These are phyloP conservation scores for Caenorhabditis briggsae DNA, from an alignment of 1,140 invertebrate species.

Conservation along the genomic window DNA sequence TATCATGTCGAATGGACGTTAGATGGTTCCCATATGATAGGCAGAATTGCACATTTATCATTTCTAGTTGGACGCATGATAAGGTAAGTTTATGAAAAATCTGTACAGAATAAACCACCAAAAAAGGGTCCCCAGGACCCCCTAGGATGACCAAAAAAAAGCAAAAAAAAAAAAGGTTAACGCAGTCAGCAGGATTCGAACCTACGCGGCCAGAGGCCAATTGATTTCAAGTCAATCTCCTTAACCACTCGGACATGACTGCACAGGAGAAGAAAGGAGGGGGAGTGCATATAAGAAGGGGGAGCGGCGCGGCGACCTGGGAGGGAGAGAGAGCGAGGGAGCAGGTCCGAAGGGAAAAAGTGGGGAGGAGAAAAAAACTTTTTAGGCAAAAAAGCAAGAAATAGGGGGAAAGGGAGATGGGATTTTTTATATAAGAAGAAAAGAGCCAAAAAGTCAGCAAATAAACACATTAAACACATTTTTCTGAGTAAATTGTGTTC, in stretches of 20 bases:
- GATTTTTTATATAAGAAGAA: too few relatives aligned
- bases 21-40: constrained; percentile 67
- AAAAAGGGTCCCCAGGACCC: background rate
- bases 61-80: constrained; percentile 76
- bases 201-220: constrained; percentile 69
- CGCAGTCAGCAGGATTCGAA: constrained; percentile 69
- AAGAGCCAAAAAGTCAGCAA: too few relatives aligned
- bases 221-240: constrained; percentile 68
- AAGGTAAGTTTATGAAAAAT: too few relatives aligned
- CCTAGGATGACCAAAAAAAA: background rate
- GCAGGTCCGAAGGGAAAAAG: background rate
- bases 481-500: too few relatives aligned
- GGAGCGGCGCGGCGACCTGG: background rate
- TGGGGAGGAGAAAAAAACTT: background rate
- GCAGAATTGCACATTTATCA: constrained; percentile 77
- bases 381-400: too few relatives aligned
- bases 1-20: constrained; percentile 76
- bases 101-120: too few relatives aligned
- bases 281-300: background rate
- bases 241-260: constrained; percentile 64
- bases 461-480: too few relatives aligned
- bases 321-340: background rate
- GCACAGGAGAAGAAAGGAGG: constrained; percentile 24
- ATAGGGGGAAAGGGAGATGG: background rate
- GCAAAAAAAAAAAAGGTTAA: constrained; percentile 25